A percentile compares a stretch with the other conserved stretches of the same genome.
Conservation (phyloP, 2,888 invertebrate genomes). For the Drosophila demipolita region DNA sequence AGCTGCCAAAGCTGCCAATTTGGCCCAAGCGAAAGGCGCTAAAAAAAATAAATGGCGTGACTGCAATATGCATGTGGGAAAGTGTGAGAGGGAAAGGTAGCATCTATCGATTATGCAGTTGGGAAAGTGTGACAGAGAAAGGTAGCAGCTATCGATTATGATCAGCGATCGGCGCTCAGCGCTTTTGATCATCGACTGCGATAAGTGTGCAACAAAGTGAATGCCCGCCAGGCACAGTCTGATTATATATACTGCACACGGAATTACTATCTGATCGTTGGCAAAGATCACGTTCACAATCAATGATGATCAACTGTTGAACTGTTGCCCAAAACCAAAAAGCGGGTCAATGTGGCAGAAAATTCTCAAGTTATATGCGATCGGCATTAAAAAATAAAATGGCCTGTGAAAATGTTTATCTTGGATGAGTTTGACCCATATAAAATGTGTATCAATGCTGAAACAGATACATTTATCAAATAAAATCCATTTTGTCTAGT, state of each 20-base stretch:
- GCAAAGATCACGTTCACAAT: background rate
- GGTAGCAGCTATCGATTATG: slow-evolving; percentile 24
- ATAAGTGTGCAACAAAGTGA: slow-evolving; percentile 42
- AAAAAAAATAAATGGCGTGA: slow-evolving; percentile 34
- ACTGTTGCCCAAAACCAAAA: slow-evolving; percentile 1
- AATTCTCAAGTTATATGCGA: background rate
- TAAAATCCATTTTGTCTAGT: no score
- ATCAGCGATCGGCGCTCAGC: slow-evolving; percentile 13
- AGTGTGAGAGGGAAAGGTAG: slow-evolving; percentile 10
- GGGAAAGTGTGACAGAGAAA: slow-evolving; percentile 6
- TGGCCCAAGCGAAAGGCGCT: slow-evolving; percentile 57
- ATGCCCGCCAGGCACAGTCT: slow-evolving; percentile 11
- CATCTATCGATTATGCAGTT: slow-evolving; percentile 14
- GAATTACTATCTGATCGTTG: slow-evolving; percentile 4
- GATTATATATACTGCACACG: slow-evolving; percentile 14
- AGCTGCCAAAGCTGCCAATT: slow-evolving; percentile 39
- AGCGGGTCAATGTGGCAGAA: background rate
- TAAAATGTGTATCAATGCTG: background rate
- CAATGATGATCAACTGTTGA: background rate
- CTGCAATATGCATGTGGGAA: slow-evolving; percentile 23
- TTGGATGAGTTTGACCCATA: background rate
- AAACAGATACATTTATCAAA: background rate
- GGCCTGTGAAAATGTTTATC: background rate
- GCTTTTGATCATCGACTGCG: slow-evolving; percentile 28
- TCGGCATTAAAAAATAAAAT: background rate